Conservation (phyloP, 2,113 vertebrate genomes). For the Sterna hirundo region DNA sequence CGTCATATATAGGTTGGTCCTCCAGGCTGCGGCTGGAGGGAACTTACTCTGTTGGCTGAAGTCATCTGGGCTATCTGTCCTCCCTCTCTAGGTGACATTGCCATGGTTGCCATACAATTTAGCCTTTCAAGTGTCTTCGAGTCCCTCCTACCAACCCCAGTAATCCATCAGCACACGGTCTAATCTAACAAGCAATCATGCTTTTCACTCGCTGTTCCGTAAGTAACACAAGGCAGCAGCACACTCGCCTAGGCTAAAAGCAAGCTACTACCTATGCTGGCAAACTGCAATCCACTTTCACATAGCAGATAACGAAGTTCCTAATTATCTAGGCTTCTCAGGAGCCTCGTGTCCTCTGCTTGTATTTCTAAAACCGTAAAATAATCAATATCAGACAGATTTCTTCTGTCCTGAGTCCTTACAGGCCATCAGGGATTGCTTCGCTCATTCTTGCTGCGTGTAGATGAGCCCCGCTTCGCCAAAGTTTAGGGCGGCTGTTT, state of each 20-base stretch:
- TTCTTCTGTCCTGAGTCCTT: background rate
- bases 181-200: background rate
- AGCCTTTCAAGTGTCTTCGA: background rate
- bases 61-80: rapidly evolving
- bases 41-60: background rate
- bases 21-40: background rate
- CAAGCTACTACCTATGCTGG: background rate
- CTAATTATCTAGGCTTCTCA: slow-evolving; percentile 6
- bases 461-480: background rate
- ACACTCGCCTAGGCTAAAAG: background rate
- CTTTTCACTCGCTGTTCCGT: background rate
- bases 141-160: background rate
- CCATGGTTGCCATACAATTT: background rate
- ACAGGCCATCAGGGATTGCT: background rate
- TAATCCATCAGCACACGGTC: background rate
- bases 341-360: background rate
- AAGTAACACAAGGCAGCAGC: background rate
- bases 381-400: background rate
- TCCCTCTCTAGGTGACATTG: background rate
- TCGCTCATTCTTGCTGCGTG: background rate
- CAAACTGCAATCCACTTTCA: background rate
- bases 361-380: background rate
- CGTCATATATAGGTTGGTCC: background rate
- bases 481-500: background rate
- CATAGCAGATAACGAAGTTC: background rate